A percentile compares a stretch with the other conserved stretches of the same genome.
Conservation (phyloP, 2,797 vertebrate genomes). For the Danionella dracula region DNA sequence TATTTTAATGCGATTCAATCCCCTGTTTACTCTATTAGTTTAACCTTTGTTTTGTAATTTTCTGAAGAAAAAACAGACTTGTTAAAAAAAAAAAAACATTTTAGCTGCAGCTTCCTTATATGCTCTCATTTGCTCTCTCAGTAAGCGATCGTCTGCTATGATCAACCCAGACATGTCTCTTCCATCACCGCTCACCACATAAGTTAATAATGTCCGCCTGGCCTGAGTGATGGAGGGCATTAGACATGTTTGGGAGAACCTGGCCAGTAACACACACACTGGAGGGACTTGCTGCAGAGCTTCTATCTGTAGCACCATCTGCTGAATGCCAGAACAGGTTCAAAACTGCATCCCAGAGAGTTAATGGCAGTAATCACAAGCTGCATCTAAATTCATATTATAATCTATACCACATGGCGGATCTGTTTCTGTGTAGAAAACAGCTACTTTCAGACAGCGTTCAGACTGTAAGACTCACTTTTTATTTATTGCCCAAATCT, state of each 20-base stretch:
- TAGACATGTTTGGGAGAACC: constrained; percentile 27
- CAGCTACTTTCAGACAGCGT: neutral
- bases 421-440: neutral
- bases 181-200: constrained; percentile 6
- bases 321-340: constrained; percentile 47
- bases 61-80: constrained; percentile 5
- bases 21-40: constrained; percentile 12
- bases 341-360: constrained; percentile 45
- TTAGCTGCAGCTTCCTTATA: constrained; percentile 11
- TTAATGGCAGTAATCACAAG: constrained; percentile 61
- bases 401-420: constrained; percentile 19
- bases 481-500: too few species aligned
- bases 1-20: constrained; percentile 12
- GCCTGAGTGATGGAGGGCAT: constrained; percentile 21
- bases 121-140: constrained; percentile 29
- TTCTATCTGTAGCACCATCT: constrained; percentile 46
- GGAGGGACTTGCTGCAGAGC: constrained; percentile 12
- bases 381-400: constrained; percentile 8
- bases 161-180: constrained; percentile 23
- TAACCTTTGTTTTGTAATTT: neutral
- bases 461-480: too few species aligned
- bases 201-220: constrained; percentile 14
- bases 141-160: constrained; percentile 21
- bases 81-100: constrained; percentile 22
- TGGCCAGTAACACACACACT: constrained; percentile 19